phyloP scores from a whole-genome alignment of 2,797 vertebrate genomes.

The Amphiprion clarkii region DNA sequence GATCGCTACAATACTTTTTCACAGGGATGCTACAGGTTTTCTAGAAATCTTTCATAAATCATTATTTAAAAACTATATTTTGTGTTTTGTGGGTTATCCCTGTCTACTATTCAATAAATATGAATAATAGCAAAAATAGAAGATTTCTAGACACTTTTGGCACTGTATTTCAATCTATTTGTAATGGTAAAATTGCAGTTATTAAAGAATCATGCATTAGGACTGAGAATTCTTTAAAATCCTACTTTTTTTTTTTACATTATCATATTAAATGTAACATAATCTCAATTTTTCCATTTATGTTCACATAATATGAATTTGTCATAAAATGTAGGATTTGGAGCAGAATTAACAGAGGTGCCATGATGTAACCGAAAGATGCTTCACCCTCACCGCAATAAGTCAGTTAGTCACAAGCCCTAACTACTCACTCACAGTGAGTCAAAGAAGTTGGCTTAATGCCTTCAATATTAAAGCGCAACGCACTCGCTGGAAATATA shows the following conservation, averaged over 20 bases:
- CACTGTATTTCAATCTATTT: conserved; percentile 29
- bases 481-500: conserved; percentile 28
- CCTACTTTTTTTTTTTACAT: background rate
- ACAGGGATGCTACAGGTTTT: too few species aligned
- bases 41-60: too few species aligned
- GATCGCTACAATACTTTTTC: too few species aligned
- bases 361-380: background rate
- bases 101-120: too few species aligned
- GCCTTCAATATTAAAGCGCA: conserved; percentile 19
- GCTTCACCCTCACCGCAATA: background rate
- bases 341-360: background rate
- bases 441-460: conserved; percentile 20
- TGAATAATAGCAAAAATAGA: too few species aligned
- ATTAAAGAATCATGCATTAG: conserved; percentile 10
- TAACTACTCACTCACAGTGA: conserved; percentile 6
- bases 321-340: background rate
- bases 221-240: conserved; percentile 1
- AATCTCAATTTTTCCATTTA: background rate
- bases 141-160: too few species aligned
- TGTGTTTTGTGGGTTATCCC: too few species aligned
- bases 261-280: background rate
- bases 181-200: conserved; percentile 21
- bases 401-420: background rate
- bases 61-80: too few species aligned
- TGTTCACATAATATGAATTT: background rate